phyloP scores from a whole-genome alignment of 2,888 invertebrate genomes.

The Listrodromus nycthemerus region DNA sequence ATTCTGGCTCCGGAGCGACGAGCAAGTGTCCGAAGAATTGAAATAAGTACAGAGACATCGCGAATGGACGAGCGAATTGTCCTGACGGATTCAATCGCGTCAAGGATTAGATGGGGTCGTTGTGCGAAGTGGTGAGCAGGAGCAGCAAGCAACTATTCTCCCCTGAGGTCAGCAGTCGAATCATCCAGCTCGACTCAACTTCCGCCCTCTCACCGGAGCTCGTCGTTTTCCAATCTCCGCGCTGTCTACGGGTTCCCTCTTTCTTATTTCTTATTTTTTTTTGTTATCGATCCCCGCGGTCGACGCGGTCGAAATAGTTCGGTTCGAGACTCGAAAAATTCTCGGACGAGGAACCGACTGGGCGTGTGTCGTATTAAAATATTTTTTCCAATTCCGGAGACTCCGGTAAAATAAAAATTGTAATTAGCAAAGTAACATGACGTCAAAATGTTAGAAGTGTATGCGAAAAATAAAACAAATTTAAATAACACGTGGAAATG shows the following conservation, averaged over 20 bases:
- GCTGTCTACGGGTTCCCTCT: background rate
- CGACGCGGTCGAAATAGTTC: background rate
- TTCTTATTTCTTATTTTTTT: background rate
- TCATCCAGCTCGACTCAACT: slow-evolving; percentile 6
- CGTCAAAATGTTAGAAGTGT: too few species aligned
- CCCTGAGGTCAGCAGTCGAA: slow-evolving; percentile 14
- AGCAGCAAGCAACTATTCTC: background rate
- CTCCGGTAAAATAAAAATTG: too few species aligned
- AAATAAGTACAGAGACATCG: slow-evolving; percentile 6
- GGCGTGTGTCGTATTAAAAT: background rate
- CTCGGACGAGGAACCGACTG: too few species aligned
- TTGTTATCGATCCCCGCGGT: slow-evolving; percentile 1
- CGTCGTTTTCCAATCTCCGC: slow-evolving; percentile 19
- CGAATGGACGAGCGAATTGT: slow-evolving; percentile 11
- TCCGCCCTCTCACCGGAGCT: background rate
- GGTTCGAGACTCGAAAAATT: background rate
- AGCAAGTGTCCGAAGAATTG: slow-evolving; percentile 9
- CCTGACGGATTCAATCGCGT: slow-evolving; percentile 19
- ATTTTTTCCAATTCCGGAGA: background rate
- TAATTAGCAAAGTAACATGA: too few species aligned
- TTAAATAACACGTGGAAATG: too few species aligned
- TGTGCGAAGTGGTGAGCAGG: background rate
- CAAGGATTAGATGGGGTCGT: slow-evolving; percentile 9
- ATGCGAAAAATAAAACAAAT: too few species aligned
- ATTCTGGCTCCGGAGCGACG: background rate